Evolutionary conservation across 2,113 vertebrate genomes (phyloP), one percentile per base, ranked within the genome.

Genomic region (Ptilonorhynchus violaceus): DNA sequence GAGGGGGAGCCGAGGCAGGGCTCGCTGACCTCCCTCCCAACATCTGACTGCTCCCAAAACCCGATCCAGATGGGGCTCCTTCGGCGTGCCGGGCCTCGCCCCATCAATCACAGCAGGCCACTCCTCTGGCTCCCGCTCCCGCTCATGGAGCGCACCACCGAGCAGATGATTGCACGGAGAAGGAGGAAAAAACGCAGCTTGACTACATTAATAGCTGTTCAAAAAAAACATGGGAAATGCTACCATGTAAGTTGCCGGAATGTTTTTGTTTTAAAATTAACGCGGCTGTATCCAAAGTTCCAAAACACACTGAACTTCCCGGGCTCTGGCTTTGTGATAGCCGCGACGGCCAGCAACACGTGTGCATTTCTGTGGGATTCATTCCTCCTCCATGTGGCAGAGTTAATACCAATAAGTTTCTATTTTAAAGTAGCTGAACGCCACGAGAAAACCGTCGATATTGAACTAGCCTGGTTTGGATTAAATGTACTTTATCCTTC

Each of bases 21-120:
- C 95, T 98, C 96, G 81, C 98, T 98, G 98, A 97, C 97, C 98
- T 98, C 97, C 97, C 97, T 97, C 96, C 93, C 98, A 95, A 94
- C 96, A 97, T 97, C 97, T 96, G 96, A 85, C 93, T 92, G 97
- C 96, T 98, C 98, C 97, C 96, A 91, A 98, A 98, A 98, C 91
- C 98, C 93, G 73, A 87, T 96, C 97, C 98, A 98, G 97, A 98
- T 97, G 98, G 96, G 97, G 96, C 94, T 97, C 92, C 93, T 55
- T 44, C 88, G 41, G 91, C 72, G 69, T 81, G 96, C 85, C 14
- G 84, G 86, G 93, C 96, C 92, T 92, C 66, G 91, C 95, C 96
- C 98, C 97, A 98, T 98, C 98, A 97, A 95, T 98, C 98, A 98
- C 96, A 87, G 95, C 93, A 96, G 30, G 97, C 97, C 97, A 96